Percentiles rank a stretch among this genome's conserved stretches.
phyloP scores from a whole-genome alignment of 2,113 vertebrate species.

The Desmodus rotundus region DNA sequence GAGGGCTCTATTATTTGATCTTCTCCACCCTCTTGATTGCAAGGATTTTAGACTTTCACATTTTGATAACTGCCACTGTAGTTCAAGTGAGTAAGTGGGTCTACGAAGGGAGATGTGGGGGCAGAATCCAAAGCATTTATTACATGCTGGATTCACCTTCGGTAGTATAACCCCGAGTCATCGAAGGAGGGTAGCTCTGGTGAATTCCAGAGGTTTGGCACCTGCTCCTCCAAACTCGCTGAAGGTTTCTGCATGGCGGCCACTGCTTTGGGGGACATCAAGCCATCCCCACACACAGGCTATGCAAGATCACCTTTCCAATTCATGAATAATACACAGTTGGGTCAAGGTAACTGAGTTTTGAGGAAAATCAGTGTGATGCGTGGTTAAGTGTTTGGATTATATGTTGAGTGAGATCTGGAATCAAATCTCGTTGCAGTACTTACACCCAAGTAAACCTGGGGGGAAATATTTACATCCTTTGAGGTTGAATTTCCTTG shows the following conservation, averaged over 20 bases:
- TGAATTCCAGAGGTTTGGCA: not conserved
- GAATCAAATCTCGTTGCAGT: not conserved
- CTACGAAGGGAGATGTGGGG: not conserved
- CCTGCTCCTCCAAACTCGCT: not conserved
- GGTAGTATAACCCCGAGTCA: not conserved
- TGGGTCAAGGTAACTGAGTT: not conserved
- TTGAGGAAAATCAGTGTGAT: not conserved
- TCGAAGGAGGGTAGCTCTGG: not conserved
- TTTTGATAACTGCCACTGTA: conserved; percentile 3
- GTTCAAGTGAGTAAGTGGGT: not conserved
- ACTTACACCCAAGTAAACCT: not conserved
- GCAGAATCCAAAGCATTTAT: not conserved
- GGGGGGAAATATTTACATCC: not conserved
- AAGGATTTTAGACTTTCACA: not conserved
- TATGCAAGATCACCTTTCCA: not conserved
- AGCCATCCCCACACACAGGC: not conserved
- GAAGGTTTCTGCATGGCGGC: not conserved
- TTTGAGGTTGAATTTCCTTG: not conserved
- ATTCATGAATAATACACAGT: not conserved
- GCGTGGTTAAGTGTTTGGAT: not conserved
- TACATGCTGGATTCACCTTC: not conserved
- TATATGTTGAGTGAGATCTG: not conserved
- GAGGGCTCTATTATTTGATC: not conserved
- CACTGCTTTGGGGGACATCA: too few species aligned
- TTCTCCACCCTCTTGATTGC: not conserved